Evolutionary conservation across 30 jellyfish, hydroid and myxozoan genomes (phyloP).

Genomic region (Aurelia coerulea): DNA sequence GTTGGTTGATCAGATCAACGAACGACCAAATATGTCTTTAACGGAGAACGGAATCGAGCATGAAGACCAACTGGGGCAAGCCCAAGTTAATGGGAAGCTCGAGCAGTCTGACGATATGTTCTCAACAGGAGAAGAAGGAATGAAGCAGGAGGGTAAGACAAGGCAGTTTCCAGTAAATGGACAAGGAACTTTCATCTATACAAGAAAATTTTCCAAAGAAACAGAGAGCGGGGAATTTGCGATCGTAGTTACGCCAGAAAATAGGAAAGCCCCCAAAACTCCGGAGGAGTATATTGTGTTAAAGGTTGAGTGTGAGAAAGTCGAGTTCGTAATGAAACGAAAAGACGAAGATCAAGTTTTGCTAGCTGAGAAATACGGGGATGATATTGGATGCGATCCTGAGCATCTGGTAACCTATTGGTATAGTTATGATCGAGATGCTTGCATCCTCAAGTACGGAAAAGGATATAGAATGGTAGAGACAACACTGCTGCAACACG

Average conservation of each 20-base stretch:
- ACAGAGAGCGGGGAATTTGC: background rate
- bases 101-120: background rate
- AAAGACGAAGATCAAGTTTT: background rate
- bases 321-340: background rate
- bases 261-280: background rate
- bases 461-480: slow-evolving; percentile 15
- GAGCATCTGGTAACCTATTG: slow-evolving; percentile 16
- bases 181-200: slow-evolving; percentile 21
- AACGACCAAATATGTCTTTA: no score
- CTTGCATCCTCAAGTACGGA: slow-evolving; percentile 37
- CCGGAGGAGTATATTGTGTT: background rate
- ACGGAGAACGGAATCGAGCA: no score
- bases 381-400: background rate
- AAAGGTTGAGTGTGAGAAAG: background rate
- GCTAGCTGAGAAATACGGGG: background rate
- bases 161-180: slow-evolving; percentile 24
- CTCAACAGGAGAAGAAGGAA: background rate
- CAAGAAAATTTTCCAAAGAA: background rate
- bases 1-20: no score
- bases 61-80: no score
- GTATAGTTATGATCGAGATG: slow-evolving; percentile 54
- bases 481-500: slow-evolving; percentile 28
- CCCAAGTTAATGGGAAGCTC: no score
- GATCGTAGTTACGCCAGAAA: slow-evolving; percentile 10
- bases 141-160: background rate